Evolutionary conservation across 2,888 invertebrate genomes (phyloP), one percentile per base, ranked within the genome.

Genomic region (Phania funesta): DNA sequence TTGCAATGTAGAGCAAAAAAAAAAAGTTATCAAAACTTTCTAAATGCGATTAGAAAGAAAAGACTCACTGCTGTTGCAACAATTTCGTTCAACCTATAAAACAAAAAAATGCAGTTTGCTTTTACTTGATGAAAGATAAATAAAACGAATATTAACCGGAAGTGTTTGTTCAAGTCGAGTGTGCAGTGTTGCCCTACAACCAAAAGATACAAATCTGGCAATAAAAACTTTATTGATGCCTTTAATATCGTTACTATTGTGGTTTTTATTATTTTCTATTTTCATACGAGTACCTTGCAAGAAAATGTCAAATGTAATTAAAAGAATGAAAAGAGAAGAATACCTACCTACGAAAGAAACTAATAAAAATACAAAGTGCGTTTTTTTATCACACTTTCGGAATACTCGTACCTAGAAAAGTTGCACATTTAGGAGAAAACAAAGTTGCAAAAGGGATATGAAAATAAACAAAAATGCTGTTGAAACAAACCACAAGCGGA

Each of bases 1-100:
- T 24, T 41, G 11, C 26, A 1, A 64, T 16, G 8, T 16, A 73
- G 18, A 56, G 7, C 11, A 58, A 44, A 3, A 48, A 48, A 13
- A 7, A 35, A 22, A 62, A 22, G 44, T 16, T 20, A 20, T 4
- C 18, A 48, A 58, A 62, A 77, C 77, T 77, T 77, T 77, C 77
- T 77, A 70, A 77, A 77, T n/a, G n/a, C n/a, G n/a, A n/a, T n/a
- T n/a, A n/a, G n/a, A n/a, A n/a, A 13, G 13, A 48, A 29, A n/a
- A 26, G 8, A 26, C 3, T 35, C 26, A 22, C 26, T 58, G 18
- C 18, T 46, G 24, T 35, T 44, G 52, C 44, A 44, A 44, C 54
- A 38, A 13, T 62, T 44, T 41, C 54, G 48, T 44, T 50, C 56
- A 46, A n/a, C 20, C 3, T 50, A 50, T 18, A 29, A 75, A 58